These are phyloP conservation scores for Phaethon lepturus DNA, from an alignment of 2,113 vertebrate genomes.

Conservation along the genomic window DNA sequence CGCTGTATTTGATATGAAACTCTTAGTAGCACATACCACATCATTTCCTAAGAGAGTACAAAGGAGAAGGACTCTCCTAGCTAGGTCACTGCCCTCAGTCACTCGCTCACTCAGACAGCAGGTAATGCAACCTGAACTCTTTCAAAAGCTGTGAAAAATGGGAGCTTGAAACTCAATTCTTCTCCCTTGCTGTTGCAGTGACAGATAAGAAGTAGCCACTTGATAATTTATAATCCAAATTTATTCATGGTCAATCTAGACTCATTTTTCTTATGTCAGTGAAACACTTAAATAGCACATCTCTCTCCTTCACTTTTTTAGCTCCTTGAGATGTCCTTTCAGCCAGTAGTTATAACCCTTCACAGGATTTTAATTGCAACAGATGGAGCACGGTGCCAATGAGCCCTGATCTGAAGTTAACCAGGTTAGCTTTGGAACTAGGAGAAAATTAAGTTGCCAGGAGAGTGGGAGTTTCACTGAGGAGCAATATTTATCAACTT, in stretches of 20 bases:
- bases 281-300: neutral
- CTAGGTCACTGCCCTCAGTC: neutral
- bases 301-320: neutral
- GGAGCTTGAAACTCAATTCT: neutral
- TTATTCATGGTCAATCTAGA: conserved; percentile 12
- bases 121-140: neutral
- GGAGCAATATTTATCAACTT: neutral
- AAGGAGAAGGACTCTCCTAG: neutral
- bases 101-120: neutral
- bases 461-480: neutral
- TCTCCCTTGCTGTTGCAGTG: neutral
- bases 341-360: neutral
- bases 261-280: neutral
- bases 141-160: neutral
- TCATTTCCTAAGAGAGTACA: neutral
- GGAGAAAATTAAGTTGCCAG: neutral
- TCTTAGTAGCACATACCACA: neutral
- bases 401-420: neutral
- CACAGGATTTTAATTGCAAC: neutral
- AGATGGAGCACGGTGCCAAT: neutral
- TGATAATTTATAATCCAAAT: conserved; percentile 14
- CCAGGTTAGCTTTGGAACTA: neutral
- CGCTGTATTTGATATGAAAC: neutral
- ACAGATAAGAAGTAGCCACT: neutral
- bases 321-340: neutral